Conservation (phyloP, 2,113 vertebrate genomes). For the Pseudorhombus dupliciocellatus region DNA sequence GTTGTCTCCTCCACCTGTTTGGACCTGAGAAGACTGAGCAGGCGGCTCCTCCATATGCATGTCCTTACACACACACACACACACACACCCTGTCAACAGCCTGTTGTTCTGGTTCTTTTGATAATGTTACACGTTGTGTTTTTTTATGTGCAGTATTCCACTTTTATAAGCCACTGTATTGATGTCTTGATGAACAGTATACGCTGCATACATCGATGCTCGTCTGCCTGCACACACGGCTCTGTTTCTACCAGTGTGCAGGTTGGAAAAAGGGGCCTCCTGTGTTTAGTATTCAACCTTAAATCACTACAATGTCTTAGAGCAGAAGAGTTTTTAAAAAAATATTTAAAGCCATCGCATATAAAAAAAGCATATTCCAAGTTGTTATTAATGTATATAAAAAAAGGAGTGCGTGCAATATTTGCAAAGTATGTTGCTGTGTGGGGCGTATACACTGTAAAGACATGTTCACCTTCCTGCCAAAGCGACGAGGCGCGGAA, state of each 20-base stretch:
- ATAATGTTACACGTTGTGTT: constrained; percentile 61
- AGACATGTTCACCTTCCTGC: constrained; percentile 86
- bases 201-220: constrained; percentile 73
- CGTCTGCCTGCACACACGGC: constrained; percentile 82
- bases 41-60: constrained; percentile 69
- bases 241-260: constrained; percentile 82
- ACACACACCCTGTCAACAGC: constrained; percentile 27
- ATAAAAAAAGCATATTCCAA: constrained; percentile 73
- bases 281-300: constrained; percentile 75
- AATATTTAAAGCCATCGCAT: constrained; percentile 73
- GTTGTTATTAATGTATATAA: constrained; percentile 89
- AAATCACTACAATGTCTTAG: constrained; percentile 80
- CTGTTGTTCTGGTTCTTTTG: constrained; percentile 54
- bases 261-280: constrained; percentile 71
- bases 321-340: constrained; percentile 68
- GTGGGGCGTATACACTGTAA: constrained; percentile 93
- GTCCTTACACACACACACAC: too few species aligned
- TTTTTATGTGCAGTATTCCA: constrained; percentile 76
- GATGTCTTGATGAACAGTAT: constrained; percentile 71
- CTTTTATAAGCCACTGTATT: constrained; percentile 73
- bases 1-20: constrained; percentile 33
- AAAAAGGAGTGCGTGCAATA: constrained; percentile 91
- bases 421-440: constrained; percentile 89
- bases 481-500: constrained; percentile 89
- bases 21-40: constrained; percentile 50